Evolutionary conservation across 2,888 invertebrate species (phyloP), one percentile per base, ranked within the genome.

Genomic region (Archips xylosteana): DNA sequence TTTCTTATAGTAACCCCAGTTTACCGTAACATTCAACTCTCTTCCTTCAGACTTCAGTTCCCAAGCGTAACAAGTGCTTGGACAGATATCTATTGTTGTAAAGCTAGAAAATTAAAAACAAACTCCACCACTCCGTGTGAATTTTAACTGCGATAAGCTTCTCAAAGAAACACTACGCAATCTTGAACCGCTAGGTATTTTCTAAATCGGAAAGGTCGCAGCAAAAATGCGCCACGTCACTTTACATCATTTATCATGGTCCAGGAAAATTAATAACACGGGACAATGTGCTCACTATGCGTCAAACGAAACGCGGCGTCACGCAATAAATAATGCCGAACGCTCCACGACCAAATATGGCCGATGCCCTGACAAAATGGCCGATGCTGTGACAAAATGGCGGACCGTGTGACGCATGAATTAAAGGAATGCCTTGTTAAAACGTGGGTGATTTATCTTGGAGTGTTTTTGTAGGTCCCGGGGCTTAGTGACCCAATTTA

Each of bases 211-310:
- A 70, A 73, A 69, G 65, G 69, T 61, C 54, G 42, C 59, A 6
- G 47, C 32, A 65, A 65, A 69, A 74, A 74, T 77, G 72, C 77
- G 78, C 79, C 63, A 79, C 81, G 78, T 78, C 80, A 82, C 78
- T 78, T 76, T 69, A 76, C 74, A 77, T 79, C 76, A 85, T 86
- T 82, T 83, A 85, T 84, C 86, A 84, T 80, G 67, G 72, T 61
- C 23, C 59, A 72, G 15, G 59, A 77, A 80, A 80, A 81, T 76
- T 83, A 82, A 81, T 81, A 81, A 75, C 78, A 69, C 67, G 75
- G 81, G 78, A 83, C 83, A 82, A 82, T 70, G 63, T 62, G 74
- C 72, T 69, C 59, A 66, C 74, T 79, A 74, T 77, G 77, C 77
- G 80, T 80, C 79, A 80, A 82, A 81, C 77, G 79, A 78, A 81